phyloP scores from a whole-genome alignment of 2,888 invertebrate genomes.

The Brachyptera putata region DNA sequence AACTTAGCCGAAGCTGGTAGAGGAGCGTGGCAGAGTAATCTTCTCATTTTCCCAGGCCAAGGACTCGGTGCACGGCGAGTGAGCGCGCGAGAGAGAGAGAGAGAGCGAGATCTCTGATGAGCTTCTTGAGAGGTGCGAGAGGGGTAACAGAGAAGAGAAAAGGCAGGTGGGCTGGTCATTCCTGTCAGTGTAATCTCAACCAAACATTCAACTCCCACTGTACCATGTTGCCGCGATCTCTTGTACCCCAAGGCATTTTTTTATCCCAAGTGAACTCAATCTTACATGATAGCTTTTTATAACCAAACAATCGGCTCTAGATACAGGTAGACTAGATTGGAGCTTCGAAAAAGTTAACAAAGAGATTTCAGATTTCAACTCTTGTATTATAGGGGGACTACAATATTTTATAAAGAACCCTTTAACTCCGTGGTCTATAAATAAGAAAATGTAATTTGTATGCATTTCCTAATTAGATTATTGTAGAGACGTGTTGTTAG shows the following conservation, averaged over 20 bases:
- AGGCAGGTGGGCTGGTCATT: conserved; percentile 33
- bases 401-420: neutral
- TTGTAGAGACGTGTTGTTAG: conserved; percentile 2
- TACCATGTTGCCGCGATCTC: conserved; percentile 26
- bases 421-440: neutral
- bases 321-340: conserved; percentile 14
- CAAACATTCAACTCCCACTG: conserved; percentile 30
- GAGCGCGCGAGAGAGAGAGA: no score
- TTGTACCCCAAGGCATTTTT: conserved; percentile 22
- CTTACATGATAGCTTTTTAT: conserved; percentile 22
- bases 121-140: conserved; percentile 5
- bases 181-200: conserved; percentile 32
- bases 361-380: conserved; percentile 15
- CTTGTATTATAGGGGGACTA: neutral
- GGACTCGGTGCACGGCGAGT: no score
- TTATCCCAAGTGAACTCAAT: conserved; percentile 22
- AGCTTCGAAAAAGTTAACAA: conserved; percentile 14
- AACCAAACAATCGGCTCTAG: conserved; percentile 18
- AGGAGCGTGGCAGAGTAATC: conserved; percentile 30
- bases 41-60: conserved; percentile 28
- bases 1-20: conserved; percentile 25
- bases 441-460: conserved; percentile 13
- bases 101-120: conserved; percentile 18
- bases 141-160: conserved; percentile 20
- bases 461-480: conserved; percentile 18